phyloP scores from a whole-genome alignment of 1,140 invertebrate species.

The Sitodiplosis mosellana region DNA sequence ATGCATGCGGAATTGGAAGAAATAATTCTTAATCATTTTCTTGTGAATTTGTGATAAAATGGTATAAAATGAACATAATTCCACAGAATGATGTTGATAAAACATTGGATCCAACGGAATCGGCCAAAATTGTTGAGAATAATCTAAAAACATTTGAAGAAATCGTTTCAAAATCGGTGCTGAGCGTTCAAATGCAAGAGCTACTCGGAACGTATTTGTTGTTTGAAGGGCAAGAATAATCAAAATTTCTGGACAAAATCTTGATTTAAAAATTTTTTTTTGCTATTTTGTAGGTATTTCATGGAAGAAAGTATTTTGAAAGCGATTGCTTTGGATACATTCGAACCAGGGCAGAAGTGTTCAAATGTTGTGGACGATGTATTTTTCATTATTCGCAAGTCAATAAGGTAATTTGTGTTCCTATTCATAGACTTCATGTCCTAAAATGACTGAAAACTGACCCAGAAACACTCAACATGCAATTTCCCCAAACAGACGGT shows the following conservation, averaged over 20 bases:
- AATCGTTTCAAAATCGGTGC: slow-evolving; percentile 54
- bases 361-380: slow-evolving; percentile 95
- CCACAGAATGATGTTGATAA: slow-evolving; percentile 50
- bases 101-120: slow-evolving; percentile 14
- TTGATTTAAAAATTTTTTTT: too few relatives aligned
- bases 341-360: slow-evolving; percentile 48
- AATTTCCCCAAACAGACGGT: slow-evolving; percentile 35
- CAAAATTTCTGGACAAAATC: too few relatives aligned
- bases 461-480: slow-evolving; percentile 2
- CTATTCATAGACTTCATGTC: slow-evolving; percentile 6
- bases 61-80: background rate
- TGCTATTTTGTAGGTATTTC: slow-evolving; percentile 44
- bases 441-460: background rate
- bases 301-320: slow-evolving; percentile 91
- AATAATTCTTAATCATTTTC: background rate
- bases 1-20: too few relatives aligned
- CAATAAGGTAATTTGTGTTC: slow-evolving; percentile 50
- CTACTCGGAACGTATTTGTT: slow-evolving; percentile 76
- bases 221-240: slow-evolving; percentile 68
- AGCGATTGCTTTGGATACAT: slow-evolving; percentile 71
- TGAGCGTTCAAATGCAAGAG: slow-evolving; percentile 76
- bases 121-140: slow-evolving; percentile 31
- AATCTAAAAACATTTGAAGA: slow-evolving; percentile 43
- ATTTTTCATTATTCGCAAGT: slow-evolving; percentile 95
- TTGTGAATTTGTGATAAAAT: background rate